Base-by-base conservation (phyloP, 2,113 vertebrate species). In the Arothron firmamentum region DNA sequence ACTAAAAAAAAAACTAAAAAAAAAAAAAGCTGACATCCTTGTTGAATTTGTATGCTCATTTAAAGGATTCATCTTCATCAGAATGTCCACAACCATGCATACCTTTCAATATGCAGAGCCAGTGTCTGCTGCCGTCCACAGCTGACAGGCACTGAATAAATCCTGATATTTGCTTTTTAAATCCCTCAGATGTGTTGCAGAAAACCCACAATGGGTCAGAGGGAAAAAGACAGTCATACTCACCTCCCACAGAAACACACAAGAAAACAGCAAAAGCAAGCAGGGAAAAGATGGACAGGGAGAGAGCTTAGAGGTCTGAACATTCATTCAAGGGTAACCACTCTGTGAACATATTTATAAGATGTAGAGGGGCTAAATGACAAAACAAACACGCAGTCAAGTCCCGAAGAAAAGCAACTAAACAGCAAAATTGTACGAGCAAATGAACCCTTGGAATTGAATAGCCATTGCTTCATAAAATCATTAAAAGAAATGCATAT, bases 201-300 rank as follows among this genome's bases (percentile, higher is more conserved):
- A 63, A 63, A 77, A 59, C 52, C 48, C 13, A 57, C 55, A 66
- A 13, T 46, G 52, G 71, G 64, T 83, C 61, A 72, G 61, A 50
- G 52, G 51, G 52, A 74, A 77, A 75, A 79, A 66, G 63, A 77
- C 48, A 42, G 21, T 67, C 53, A 10, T 49, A 49, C 47, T 10
- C 21, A 20, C 58, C 66, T 68, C 70, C 49, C 66, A 74, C 56
- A 56, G 52, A 61, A 23, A 48, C 9, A 41, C 58, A 67, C n/a
- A 50, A 2, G 18, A 9, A 54, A 54, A 47, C 59, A 57, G n/a
- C 43, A 65, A 58, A 17, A 18, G 17, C 41, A n/a, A 54, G 42
- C 43, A 52, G 28, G 60, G 56, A 66, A 56, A 25, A 58, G 34
- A 67, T 16, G 42, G 14, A 55, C 42, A 50, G 42, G 8, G 15